These are phyloP conservation scores for Galago senegalensis DNA, from an alignment of 2,797 vertebrate species.

Conservation along the genomic window DNA sequence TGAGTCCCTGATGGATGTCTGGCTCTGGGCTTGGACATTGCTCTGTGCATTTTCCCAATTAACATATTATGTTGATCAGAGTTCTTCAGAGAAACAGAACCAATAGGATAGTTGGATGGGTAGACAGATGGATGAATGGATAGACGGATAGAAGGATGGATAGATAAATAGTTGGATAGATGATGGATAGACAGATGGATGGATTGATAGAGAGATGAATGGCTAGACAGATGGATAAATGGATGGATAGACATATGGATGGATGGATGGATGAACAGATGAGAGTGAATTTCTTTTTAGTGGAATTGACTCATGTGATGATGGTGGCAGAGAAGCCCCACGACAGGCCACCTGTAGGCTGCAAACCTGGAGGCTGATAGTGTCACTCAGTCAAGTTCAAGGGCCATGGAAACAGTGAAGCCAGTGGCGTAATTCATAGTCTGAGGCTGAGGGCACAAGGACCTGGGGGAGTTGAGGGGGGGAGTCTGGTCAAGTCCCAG, in stretches of 20 bases:
- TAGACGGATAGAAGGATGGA: background rate
- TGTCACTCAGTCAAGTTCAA: background rate
- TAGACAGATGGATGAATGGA: background rate
- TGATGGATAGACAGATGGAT: background rate
- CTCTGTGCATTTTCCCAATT: background rate
- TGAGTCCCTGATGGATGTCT: background rate
- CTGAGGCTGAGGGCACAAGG: background rate
- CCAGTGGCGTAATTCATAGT: too few relatives aligned
- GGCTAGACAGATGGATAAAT: background rate
- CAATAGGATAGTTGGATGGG: background rate
- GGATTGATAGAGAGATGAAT: too few relatives aligned
- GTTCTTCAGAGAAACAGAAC: background rate
- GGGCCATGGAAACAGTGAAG: too few relatives aligned
- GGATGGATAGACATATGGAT: too few relatives aligned
- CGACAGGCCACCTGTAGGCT: background rate
- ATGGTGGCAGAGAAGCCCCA: background rate
- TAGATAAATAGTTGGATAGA: background rate
- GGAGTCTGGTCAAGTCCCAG: background rate
- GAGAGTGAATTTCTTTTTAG: background rate
- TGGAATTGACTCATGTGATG: background rate
- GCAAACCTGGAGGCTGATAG: too few relatives aligned
- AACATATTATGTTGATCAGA: background rate
- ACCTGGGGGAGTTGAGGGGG: background rate
- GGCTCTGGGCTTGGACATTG: background rate
- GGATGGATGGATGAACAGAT: accelerated